Conservation (phyloP, 2,113 vertebrate genomes). For the Elanoides forficatus region DNA sequence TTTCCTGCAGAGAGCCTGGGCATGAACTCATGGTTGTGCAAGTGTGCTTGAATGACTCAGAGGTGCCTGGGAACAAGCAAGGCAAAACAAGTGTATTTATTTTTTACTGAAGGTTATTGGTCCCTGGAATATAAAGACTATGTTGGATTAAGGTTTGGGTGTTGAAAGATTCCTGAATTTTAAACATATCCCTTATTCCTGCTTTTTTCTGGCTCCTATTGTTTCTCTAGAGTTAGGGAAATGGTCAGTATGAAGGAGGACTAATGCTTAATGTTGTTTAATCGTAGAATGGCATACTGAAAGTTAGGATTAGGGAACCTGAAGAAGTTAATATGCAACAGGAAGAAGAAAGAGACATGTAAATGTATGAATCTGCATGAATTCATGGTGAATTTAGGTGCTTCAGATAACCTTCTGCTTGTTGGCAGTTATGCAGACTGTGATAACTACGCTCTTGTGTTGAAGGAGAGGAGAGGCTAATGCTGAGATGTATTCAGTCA, state of each 20-base stretch:
- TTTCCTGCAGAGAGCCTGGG: background rate
- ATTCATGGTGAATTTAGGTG: background rate
- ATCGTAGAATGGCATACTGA: background rate
- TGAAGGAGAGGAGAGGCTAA: background rate
- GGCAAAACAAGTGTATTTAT: background rate
- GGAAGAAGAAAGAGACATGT: background rate
- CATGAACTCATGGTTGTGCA: background rate
- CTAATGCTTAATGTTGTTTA: background rate
- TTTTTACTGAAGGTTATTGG: background rate
- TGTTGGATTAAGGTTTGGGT: background rate
- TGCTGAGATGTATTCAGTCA: background rate
- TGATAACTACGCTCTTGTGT: background rate
- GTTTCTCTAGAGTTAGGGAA: background rate
- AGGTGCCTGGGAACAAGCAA: background rate
- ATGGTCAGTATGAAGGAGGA: background rate
- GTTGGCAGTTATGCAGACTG: background rate
- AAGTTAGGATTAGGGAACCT: background rate
- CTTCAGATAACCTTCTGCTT: background rate
- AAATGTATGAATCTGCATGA: background rate
- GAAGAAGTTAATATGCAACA: background rate
- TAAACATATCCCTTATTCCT: background rate
- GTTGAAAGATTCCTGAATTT: background rate
- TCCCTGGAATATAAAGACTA: background rate
- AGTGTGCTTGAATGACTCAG: background rate
- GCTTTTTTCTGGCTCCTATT: background rate